These are phyloP conservation scores for Bergia sp. DNA, from an alignment of 92 coral and sea anemone species.

Conservation along the genomic window DNA sequence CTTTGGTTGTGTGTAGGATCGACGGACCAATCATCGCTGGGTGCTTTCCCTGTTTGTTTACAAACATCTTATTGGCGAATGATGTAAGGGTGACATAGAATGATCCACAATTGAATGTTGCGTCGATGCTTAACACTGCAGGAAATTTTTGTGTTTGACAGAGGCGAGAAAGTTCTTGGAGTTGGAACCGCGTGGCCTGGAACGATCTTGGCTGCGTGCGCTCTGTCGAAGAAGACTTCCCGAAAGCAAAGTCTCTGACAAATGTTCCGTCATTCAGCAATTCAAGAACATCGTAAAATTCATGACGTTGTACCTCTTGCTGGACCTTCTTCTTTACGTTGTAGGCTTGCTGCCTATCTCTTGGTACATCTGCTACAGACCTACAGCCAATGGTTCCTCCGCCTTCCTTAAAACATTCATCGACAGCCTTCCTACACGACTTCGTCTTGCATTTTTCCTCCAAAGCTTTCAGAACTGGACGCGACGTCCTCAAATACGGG, in stretches of 20 bases:
- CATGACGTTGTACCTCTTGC: constrained; percentile 43
- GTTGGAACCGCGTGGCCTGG: constrained; percentile 55
- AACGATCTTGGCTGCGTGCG: constrained; percentile 65
- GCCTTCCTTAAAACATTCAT: constrained; percentile 66
- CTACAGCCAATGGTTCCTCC: constrained; percentile 59
- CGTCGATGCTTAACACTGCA: constrained; percentile 63
- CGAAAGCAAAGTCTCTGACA: constrained; percentile 66
- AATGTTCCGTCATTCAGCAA: constrained; percentile 61
- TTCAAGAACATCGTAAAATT: constrained; percentile 58
- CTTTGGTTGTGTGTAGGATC: constrained; percentile 57
- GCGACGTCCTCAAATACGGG: constrained; percentile 64
- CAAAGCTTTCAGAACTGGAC: constrained; percentile 47
- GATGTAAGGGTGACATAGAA: constrained; percentile 60
- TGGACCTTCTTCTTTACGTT: constrained; percentile 21
- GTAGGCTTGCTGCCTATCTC: constrained; percentile 60
- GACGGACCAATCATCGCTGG: constrained; percentile 58
- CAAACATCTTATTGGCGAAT: constrained; percentile 57
- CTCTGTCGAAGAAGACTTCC: constrained; percentile 42
- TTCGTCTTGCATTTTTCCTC: constrained; percentile 48
- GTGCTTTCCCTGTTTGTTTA: constrained; percentile 51
- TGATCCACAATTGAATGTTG: constrained; percentile 66
- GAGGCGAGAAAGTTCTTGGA: constrained; percentile 49
- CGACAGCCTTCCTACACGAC: constrained; percentile 59
- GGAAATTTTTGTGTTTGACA: constrained; percentile 39
- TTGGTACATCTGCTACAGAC: constrained; percentile 62